Evolutionary conservation across 2,113 vertebrate genomes (phyloP), one percentile per base, ranked within the genome.

Genomic region (Alethe castanea): DNA sequence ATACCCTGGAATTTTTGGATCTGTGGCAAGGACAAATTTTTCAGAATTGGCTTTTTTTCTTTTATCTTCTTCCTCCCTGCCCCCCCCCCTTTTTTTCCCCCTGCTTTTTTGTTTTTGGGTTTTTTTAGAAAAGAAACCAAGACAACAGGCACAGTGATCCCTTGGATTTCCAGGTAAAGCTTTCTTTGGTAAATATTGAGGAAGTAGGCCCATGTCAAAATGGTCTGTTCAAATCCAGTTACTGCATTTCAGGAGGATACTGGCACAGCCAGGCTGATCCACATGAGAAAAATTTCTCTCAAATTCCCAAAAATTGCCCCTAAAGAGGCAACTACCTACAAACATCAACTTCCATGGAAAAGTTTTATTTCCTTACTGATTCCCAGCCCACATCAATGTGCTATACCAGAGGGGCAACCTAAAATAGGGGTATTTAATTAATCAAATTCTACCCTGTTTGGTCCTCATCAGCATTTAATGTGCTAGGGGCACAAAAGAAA

Each of bases 321-420:
- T 18, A 22, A 52, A 66, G 16, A 79, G 26, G n/a, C 53, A 56
- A 57, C 3, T 62, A 22, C 24, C 17, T 72, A 19, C 25, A 85
- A 31, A 29, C 33, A 40, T 9, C 52, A 89, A 31, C 20, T 76
- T 76, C 25, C 22, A 16, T 31, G 47, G 62, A 86, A 71, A 74
- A 91, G 7, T 38, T 22, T 0, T 24, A 45, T 66, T 96, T 53
- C 28, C 42, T 40, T 62, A n/a, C 52, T 76, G 57, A 45, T 66
- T 70, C 25, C 31, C 50, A 66, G 40, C 28, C 22, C 29, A 19
- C 0, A 0, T 11, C 0, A 7, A 67, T 44, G 28, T 50, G 19
- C 61, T 50, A 17, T 5, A 31, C 23, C 35, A 22, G 19, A 85
- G 11, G 11, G 8, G 12, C 53, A 82, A 88, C 18, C 7, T n/a